These are phyloP conservation scores for Phalanger gymnotis DNA, from an alignment of 2,797 vertebrate genomes.

Conservation along the genomic window DNA sequence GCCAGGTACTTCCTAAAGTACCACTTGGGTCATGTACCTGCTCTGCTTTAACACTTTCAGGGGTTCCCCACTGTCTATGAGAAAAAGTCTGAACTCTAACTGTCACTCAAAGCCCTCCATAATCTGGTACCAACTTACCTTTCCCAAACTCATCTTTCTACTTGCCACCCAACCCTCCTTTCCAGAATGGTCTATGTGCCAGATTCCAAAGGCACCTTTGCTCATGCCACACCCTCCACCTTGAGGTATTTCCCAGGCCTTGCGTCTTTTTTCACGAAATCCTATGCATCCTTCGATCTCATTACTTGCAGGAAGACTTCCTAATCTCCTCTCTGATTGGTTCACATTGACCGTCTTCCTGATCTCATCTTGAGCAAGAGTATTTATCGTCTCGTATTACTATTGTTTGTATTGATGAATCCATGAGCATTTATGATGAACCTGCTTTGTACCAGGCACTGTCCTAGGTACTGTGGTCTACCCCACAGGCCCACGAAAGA, in stretches of 20 bases:
- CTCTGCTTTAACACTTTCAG: not conserved
- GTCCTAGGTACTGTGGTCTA: too few species aligned
- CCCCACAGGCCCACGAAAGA: too few species aligned
- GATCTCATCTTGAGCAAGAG: not conserved
- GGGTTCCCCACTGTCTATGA: not conserved
- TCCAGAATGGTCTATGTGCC: not conserved
- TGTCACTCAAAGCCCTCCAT: not conserved
- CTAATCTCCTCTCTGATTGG: not conserved
- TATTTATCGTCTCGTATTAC: not conserved
- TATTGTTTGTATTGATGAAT: not conserved
- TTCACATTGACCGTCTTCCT: not conserved
- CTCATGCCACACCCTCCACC: too few species aligned
- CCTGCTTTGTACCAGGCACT: too few species aligned
- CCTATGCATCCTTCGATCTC: not conserved
- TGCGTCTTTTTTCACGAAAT: not conserved
- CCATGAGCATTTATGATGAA: not conserved
- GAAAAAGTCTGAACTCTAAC: not conserved
- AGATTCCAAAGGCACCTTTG: not conserved
- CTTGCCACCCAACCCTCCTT: not conserved
- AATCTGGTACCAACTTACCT: not conserved
- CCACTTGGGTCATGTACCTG: not conserved
- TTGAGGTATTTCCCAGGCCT: not conserved
- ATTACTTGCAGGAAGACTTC: not conserved
- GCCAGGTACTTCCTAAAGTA: not conserved
- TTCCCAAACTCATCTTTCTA: not conserved